phyloP scores from a whole-genome alignment of 2,888 invertebrate genomes.

The Stomorhina lunata region DNA sequence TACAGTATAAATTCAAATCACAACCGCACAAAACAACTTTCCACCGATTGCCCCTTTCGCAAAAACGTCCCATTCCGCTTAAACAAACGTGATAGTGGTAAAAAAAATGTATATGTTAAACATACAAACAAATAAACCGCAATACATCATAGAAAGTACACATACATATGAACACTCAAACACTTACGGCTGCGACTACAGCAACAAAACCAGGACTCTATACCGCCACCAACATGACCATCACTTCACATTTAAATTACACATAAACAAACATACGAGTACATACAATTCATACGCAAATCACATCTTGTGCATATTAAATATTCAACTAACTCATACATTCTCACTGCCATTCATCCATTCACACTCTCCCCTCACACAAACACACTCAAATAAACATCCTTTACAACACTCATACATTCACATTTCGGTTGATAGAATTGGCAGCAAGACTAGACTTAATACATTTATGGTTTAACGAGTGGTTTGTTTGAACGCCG shows the following conservation, averaged over 20 bases:
- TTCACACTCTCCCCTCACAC: not conserved
- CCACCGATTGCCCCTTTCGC: not conserved
- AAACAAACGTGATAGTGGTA: conserved; percentile 22
- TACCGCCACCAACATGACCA: not conserved
- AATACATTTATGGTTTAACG: conserved; percentile 65
- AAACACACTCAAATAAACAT: not conserved
- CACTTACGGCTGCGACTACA: not conserved
- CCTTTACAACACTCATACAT: not conserved
- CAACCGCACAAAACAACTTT: conserved; percentile 20
- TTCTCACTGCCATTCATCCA: not conserved
- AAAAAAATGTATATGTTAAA: conserved; percentile 25
- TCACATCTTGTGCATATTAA: conserved; percentile 64
- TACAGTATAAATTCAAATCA: conserved; percentile 30
- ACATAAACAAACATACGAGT: too few species aligned
- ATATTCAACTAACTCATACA: conserved; percentile 51
- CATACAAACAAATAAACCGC: conserved; percentile 2
- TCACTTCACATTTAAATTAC: conserved; percentile 43
- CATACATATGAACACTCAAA: not conserved
- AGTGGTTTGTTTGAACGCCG: conserved; percentile 63
- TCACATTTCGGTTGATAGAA: conserved; percentile 14
- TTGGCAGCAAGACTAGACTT: conserved; percentile 59
- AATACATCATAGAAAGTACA: conserved; percentile 14
- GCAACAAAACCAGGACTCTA: not conserved
- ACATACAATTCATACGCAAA: conserved; percentile 60
- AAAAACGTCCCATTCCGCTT: not conserved